Conservation (phyloP, 2,113 vertebrate genomes). For the Regulus satrapa region DNA sequence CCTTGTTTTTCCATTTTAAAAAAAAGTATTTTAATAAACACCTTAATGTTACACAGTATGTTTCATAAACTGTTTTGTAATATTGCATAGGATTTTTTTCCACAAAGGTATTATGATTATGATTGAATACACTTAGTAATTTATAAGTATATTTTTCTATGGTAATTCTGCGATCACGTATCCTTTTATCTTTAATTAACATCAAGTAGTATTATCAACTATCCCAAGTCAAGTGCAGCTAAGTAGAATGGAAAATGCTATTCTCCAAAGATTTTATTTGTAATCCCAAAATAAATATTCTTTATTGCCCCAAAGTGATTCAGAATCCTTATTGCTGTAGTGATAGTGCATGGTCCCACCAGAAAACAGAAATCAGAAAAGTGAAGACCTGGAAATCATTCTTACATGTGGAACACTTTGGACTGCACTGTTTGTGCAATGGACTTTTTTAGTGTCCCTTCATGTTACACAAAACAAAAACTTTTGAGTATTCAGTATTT, state of each 20-base stretch:
- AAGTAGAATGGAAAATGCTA: background rate
- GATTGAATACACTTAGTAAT: background rate
- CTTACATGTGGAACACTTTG: background rate
- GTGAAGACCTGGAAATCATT: background rate
- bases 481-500: background rate
- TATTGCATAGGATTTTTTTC: background rate
- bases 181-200: background rate
- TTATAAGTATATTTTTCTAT: background rate
- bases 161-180: background rate
- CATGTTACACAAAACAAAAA: background rate
- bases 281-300: background rate
- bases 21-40: background rate
- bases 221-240: background rate
- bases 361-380: background rate
- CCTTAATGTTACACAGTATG: background rate
- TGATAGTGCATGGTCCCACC: background rate
- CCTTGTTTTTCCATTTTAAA: background rate
- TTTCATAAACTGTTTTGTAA: background rate
- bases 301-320: background rate
- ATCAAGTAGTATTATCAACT: background rate
- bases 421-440: accelerated
- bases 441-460: background rate
- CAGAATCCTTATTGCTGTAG: background rate
- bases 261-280: background rate
- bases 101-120: background rate